Evolutionary conservation across 1,140 invertebrate species (phyloP).

Genomic region (Teleogryllus occipitalis): DNA sequence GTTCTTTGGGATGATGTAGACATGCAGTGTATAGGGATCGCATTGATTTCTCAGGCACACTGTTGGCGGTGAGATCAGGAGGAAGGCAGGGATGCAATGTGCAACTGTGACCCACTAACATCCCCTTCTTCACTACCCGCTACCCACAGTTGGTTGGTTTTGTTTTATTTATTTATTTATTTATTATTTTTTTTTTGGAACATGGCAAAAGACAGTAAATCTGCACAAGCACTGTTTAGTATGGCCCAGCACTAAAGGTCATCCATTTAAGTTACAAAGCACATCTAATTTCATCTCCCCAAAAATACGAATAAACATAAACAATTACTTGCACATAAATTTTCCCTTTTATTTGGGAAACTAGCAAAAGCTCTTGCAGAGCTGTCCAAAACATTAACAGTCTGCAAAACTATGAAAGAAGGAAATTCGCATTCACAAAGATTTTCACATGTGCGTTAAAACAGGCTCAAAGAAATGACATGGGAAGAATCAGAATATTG

Average conservation of each 20-base stretch:
- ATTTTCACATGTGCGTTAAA: not conserved
- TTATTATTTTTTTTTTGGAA: not conserved
- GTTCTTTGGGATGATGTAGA: not conserved
- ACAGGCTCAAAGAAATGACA: not conserved
- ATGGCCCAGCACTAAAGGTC: not conserved
- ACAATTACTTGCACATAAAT: not conserved
- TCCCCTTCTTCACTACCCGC: not conserved
- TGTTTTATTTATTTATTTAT: not conserved
- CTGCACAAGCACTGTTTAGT: not conserved
- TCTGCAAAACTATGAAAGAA: not conserved
- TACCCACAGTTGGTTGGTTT: not conserved
- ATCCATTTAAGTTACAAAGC: not conserved
- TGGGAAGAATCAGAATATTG: not conserved
- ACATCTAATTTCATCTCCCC: not conserved
- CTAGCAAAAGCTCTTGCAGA: not conserved
- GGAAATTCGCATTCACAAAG: not conserved
- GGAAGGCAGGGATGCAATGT: not conserved
- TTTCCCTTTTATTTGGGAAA: not conserved
- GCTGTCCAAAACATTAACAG: not conserved
- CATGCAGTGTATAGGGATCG: not conserved
- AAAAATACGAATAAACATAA: not conserved
- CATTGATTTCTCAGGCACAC: not conserved
- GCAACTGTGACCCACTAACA: not conserved
- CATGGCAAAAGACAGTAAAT: not conserved
- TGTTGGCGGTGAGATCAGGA: not conserved